Evolutionary conservation across 2,888 invertebrate genomes (phyloP).

Genomic region (Tetragonula carbonaria): DNA sequence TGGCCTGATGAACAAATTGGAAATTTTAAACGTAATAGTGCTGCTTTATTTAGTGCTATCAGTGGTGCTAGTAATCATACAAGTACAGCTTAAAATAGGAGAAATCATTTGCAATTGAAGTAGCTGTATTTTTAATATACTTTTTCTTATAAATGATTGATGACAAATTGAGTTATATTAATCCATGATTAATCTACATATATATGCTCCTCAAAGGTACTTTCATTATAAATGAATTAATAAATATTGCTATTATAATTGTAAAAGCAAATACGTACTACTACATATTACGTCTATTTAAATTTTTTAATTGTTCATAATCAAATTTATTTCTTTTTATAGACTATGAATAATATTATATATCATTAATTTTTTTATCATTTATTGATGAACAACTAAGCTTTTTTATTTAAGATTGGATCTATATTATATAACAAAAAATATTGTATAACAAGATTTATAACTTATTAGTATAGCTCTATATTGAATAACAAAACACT

Average conservation of each 20-base stretch:
- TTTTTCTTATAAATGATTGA: slow-evolving; percentile 28
- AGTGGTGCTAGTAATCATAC: slow-evolving; percentile 92
- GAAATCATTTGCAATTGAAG: slow-evolving; percentile 26
- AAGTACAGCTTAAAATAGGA: slow-evolving; percentile 88
- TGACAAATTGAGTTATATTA: slow-evolving; percentile 36
- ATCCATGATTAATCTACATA: slow-evolving; percentile 28
- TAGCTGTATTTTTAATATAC: slow-evolving; percentile 25
- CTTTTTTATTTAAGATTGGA: not conserved
- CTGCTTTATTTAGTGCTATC: slow-evolving; percentile 91
- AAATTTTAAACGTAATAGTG: slow-evolving; percentile 90
- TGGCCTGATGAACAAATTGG: slow-evolving; percentile 87
- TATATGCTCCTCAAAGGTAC: slow-evolving; percentile 37
- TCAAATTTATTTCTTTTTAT: slow-evolving; percentile 18
- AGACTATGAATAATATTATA: not conserved
- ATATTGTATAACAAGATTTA: no score
- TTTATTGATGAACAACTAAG: not conserved
- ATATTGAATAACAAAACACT: no score
- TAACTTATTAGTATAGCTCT: no score
- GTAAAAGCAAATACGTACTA: slow-evolving; percentile 14
- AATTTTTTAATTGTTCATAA: not conserved
- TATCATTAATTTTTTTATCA: slow-evolving; percentile 11
- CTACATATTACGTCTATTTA: slow-evolving; percentile 24
- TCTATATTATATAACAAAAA: no score
- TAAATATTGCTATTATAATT: slow-evolving; percentile 28
- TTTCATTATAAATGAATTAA: slow-evolving; percentile 38